Base-by-base conservation (phyloP, 2,113 vertebrate genomes). In the Gymnorhina tibicen region DNA sequence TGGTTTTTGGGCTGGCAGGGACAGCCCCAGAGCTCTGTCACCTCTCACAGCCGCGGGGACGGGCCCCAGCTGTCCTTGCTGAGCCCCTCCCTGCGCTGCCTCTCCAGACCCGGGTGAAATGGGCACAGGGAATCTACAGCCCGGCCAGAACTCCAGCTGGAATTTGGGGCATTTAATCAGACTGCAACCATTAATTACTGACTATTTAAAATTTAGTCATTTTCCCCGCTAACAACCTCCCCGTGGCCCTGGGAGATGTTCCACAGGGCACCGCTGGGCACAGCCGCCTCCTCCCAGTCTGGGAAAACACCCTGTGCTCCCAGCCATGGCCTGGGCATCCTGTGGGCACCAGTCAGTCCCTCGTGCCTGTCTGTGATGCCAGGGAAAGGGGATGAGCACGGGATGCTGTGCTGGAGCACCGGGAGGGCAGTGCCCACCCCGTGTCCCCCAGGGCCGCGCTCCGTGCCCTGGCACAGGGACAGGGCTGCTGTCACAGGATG, bases 301-400 rank as follows among this genome's bases (percentile, higher is more conserved):
- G 64, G 32, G 50, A 59, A 46, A 58, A 27, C 23, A n/a, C 21
- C 33, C 14, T 3, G 3, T 1, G 22, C 13, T 49, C 39, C 70
- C 0, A 22, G 0, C 3, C 58, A 10, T 1, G 11, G 13, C 37
- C 50, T 30, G n/a, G 44, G 42, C 30, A 66, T 6, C 66, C 67
- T 58, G 1, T 19, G 75, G 72, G 9, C 62, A 50, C 18, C 46
- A 8, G 7, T 2, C 2, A 3, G 35, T 2, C 7, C 17, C 35
- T 28, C 0, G 52, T 9, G 9, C 60, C 46, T 11, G 0, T 1
- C 70, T 10, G 46, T 1, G 33, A 10, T 16, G 3, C 37, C 4
- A 0, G 0, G 56, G 24, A 4, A 1, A 24, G 59, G 24, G 28
- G 9, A 2, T 0, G 5, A n/a, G 69, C 12, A 5, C 0, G 1